Evolutionary conservation across 2,797 vertebrate species (phyloP), one percentile per base, ranked within the genome.

Genomic region (Arnoldichthys spilopterus): DNA sequence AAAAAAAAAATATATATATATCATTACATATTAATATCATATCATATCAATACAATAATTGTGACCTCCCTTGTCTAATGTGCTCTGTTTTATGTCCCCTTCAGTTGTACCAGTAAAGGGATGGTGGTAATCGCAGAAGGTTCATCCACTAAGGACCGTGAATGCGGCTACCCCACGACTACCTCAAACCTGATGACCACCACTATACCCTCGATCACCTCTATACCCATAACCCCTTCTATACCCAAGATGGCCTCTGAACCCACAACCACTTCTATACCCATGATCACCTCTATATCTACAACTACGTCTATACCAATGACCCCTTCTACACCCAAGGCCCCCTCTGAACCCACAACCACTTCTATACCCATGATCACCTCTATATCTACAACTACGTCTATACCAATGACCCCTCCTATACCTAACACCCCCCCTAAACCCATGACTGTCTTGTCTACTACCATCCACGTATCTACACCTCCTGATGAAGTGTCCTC

Each of bases 91-190:
- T 26, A 22, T 77, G 49, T 47, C 7, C 62, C 24, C 72, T 20
- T 63, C 67, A 88, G 87, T n/a, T 87, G 87, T 77, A 1, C 45
- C 24, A 22, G 51, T 11, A 16, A 4, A 2, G 83, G 82, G 20
- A 74, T 53, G 76, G 13, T 47, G 6, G 54, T 26, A 11, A 77
- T 74, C 34, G 11, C 5, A n/a, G 51, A 86, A 22, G 87, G 87
- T 34, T 75, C 68, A 11, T 1, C 1, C 0, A 82, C 62, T 24
- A 9, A 37, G 0, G 86, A 88, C 61, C 62, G 13, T 20, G 24
- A 53, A 20, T 86, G 85, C 68, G 74, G 9, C 15, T 1, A 56
- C 2, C 63, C 3, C 9, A n/a, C 3, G 0, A 47, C 51, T 26
- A 32, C 34, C 3, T 15, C 45, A 34, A 69, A 18, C 24, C 7